Conservation (phyloP, 2,797 vertebrate genomes). For the Catostomus latipinnis region DNA sequence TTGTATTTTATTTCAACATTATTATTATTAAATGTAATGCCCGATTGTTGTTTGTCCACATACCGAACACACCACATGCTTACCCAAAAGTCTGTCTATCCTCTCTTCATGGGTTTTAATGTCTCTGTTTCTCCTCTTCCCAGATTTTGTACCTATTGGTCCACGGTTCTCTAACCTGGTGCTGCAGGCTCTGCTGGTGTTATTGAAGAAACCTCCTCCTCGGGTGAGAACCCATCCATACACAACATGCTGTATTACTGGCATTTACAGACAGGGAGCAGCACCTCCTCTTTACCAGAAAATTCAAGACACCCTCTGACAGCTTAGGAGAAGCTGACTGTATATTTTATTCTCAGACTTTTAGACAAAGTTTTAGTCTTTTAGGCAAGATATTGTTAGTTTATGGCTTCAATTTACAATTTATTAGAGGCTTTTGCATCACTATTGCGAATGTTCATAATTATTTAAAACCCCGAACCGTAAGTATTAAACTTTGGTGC, state of each 20-base stretch:
- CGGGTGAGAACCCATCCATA: conserved; percentile 78
- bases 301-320: neutral
- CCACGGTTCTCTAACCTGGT: conserved; percentile 97
- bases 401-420: neutral
- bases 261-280: conserved; percentile 72
- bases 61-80: no score
- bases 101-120: neutral
- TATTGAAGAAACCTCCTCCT: conserved; percentile 93
- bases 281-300: conserved; percentile 66
- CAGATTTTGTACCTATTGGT: conserved; percentile 96
- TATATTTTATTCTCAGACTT: conserved; percentile 2
- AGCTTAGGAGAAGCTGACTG: neutral
- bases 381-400: neutral
- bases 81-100: neutral
- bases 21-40: no score
- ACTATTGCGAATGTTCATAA: neutral
- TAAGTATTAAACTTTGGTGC: neutral
- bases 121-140: neutral
- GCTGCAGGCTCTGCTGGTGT: conserved; percentile 90
- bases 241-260: no score
- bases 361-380: neutral
- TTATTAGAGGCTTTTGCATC: neutral
- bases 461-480: neutral
- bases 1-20: no score
- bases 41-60: no score